These are phyloP conservation scores for Zosterops pallidus DNA, from an alignment of 2,113 vertebrate species.

Conservation along the genomic window DNA sequence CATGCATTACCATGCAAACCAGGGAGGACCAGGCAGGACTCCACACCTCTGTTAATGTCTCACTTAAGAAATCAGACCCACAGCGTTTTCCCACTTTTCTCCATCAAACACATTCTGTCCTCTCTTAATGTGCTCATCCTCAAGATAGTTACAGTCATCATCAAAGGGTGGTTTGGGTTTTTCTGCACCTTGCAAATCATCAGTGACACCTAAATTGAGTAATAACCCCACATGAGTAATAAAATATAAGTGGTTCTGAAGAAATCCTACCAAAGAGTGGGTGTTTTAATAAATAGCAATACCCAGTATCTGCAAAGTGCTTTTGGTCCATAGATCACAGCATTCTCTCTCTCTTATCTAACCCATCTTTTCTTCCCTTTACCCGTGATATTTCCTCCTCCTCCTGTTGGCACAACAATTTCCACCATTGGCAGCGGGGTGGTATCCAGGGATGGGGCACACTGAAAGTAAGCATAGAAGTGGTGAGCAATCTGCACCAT, in stretches of 20 bases:
- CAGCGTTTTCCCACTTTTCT: slow-evolving; percentile 2
- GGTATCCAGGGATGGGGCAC: slow-evolving; percentile 31
- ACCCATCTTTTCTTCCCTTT: slow-evolving; percentile 1
- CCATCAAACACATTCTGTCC: neutral
- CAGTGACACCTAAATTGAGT: slow-evolving; percentile 21
- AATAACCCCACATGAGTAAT: slow-evolving; percentile 43
- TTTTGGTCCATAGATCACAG: slow-evolving; percentile 34
- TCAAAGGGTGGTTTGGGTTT: slow-evolving; percentile 18
- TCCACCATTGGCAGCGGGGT: slow-evolving; percentile 76
- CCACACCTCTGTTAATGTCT: neutral
- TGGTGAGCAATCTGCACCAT: slow-evolving; percentile 89
- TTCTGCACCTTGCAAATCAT: slow-evolving; percentile 12
- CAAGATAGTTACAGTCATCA: neutral
- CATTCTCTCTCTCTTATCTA: neutral
- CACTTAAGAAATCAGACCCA: neutral
- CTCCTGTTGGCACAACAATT: slow-evolving; percentile 91
- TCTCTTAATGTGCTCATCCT: neutral
- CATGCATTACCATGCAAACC: neutral
- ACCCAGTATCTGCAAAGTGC: neutral
- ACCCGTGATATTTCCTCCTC: slow-evolving; percentile 89
- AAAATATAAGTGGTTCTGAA: slow-evolving; percentile 51
- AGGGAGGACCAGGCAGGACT: neutral
- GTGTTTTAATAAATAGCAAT: slow-evolving; percentile 57
- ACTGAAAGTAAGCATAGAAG: slow-evolving; percentile 88
- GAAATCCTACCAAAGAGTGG: slow-evolving; percentile 51